These are phyloP conservation scores for Fistularia commersonii DNA, from an alignment of 2,797 vertebrate species.

Conservation along the genomic window DNA sequence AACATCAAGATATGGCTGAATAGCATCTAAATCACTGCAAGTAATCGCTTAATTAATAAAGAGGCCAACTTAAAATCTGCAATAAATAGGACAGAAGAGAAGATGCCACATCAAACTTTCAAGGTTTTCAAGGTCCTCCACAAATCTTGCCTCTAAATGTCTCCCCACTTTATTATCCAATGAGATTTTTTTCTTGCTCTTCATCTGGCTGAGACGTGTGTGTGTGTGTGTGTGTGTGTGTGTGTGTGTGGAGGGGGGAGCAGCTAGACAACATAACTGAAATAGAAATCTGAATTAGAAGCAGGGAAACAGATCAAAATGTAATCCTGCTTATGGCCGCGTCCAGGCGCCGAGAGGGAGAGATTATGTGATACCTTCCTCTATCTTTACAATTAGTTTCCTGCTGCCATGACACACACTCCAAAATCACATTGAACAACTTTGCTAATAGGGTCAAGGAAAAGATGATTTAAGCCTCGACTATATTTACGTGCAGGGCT, in stretches of 20 bases:
- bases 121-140: constrained; percentile 85
- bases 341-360: constrained; percentile 29
- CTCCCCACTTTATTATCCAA: constrained; percentile 80
- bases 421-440: constrained; percentile 74
- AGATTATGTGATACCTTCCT: constrained; percentile 65
- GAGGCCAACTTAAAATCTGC: too few species aligned
- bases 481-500: constrained; percentile 76
- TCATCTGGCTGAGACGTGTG: constrained; percentile 56
- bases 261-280: constrained; percentile 59
- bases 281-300: constrained; percentile 76
- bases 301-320: constrained; percentile 72
- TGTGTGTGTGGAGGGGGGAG: constrained; percentile 8
- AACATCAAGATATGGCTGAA: too few species aligned
- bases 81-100: too few species aligned
- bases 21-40: too few species aligned
- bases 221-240: background rate
- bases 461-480: constrained; percentile 80
- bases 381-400: constrained; percentile 72
- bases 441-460: constrained; percentile 80
- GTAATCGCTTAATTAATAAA: too few species aligned
- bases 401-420: constrained; percentile 52
- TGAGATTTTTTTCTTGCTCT: constrained; percentile 64
- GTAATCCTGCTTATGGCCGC: constrained; percentile 76
- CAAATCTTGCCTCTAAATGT: constrained; percentile 81
- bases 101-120: constrained; percentile 75